phyloP scores from a whole-genome alignment of 2,797 vertebrate genomes.

The Alauda arvensis region DNA sequence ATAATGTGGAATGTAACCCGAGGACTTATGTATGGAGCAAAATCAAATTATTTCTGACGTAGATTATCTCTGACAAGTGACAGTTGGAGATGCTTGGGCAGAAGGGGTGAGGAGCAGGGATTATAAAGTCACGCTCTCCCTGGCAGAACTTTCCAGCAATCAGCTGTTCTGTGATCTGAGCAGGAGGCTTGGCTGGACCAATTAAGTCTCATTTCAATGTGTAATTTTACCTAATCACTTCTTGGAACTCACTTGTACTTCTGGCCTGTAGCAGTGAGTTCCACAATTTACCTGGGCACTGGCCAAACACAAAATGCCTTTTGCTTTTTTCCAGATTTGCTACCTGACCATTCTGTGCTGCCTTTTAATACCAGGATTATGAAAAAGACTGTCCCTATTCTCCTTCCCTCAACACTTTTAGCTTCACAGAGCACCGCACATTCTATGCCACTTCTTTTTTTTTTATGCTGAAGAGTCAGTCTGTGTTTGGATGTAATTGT shows the following conservation, averaged over 20 bases:
- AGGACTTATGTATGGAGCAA: neutral
- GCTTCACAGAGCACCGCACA: neutral
- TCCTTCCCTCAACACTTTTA: neutral
- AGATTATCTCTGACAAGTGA: constrained; percentile 33
- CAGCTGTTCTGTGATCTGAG: constrained; percentile 27
- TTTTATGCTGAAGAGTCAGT: neutral
- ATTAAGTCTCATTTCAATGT: constrained; percentile 17
- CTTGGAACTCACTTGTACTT: constrained; percentile 1
- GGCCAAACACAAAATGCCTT: neutral
- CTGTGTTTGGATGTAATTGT: neutral
- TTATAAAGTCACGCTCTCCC: neutral
- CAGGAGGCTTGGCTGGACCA: constrained; percentile 22
- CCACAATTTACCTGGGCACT: neutral
- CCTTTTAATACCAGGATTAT: neutral
- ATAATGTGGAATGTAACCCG: neutral
- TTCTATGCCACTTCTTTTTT: neutral
- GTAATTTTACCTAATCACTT: constrained; percentile 36
- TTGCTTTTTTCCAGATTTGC: neutral
- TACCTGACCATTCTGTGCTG: neutral
- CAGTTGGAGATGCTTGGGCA: constrained; percentile 2
- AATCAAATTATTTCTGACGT: constrained; percentile 39
- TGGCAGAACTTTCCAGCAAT: constrained; percentile 37
- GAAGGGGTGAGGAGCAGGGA: constrained; percentile 10
- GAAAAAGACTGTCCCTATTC: neutral
- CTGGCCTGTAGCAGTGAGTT: neutral